Percentiles rank a stretch among this genome's conserved stretches.
These are phyloP conservation scores for Pongo abelii DNA, from an alignment of 2,113 vertebrate species.

Conservation along the genomic window DNA sequence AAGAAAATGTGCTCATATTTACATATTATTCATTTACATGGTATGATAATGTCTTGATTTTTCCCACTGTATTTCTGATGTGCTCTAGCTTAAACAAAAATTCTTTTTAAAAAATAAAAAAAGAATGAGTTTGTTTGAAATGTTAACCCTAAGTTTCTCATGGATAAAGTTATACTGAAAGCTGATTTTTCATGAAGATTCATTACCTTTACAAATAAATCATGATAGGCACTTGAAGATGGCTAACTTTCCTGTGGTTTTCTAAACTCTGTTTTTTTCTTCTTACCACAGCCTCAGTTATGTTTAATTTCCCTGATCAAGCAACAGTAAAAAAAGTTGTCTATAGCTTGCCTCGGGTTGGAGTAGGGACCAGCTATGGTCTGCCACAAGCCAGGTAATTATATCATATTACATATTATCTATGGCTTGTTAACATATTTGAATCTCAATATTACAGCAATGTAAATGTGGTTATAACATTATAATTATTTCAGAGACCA, in stretches of 20 bases:
- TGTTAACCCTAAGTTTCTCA: neutral
- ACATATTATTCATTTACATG: neutral
- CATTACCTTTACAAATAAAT: conserved; percentile 52
- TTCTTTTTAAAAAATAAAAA: neutral
- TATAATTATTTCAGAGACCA: conserved; percentile 33
- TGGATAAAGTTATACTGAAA: neutral
- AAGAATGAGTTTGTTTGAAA: conserved; percentile 13
- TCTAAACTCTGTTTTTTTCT: conserved; percentile 64
- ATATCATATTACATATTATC: conserved; percentile 9
- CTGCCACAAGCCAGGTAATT: conserved; percentile 97
- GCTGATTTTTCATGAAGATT: neutral
- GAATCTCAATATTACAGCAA: neutral
- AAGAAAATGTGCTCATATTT: conserved; percentile 17
- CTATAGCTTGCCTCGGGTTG: conserved; percentile 96
- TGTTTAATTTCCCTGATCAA: conserved; percentile 99
- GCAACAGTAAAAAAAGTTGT: conserved; percentile 97
- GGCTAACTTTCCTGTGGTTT: conserved; percentile 44
- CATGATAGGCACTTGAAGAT: neutral
- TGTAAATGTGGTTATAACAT: neutral
- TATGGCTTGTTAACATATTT: conserved; percentile 25
- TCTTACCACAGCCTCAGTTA: conserved; percentile 91
- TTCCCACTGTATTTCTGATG: neutral
- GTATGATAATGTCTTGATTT: neutral
- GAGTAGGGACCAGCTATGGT: conserved; percentile 98
- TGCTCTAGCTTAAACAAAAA: conserved; percentile 26